Conservation (phyloP, 2,113 vertebrate genomes). For the Solenodon paradoxus region DNA sequence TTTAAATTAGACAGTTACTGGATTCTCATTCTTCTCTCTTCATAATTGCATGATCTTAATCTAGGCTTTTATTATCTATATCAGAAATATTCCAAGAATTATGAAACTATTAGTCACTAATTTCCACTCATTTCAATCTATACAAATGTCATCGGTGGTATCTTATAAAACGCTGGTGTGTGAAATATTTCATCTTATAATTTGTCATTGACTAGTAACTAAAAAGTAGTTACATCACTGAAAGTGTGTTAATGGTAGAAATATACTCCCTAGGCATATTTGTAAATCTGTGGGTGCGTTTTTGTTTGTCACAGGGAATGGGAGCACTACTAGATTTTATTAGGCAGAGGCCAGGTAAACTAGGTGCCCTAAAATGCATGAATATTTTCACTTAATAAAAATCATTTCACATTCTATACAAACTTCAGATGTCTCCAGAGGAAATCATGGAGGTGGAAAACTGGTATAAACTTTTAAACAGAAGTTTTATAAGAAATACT, state of each 20-base stretch:
- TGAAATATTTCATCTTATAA: neutral
- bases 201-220: constrained; percentile 12
- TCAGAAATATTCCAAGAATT: neutral
- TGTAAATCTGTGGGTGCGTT: neutral
- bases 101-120: neutral
- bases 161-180: neutral
- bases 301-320: neutral
- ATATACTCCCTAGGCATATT: neutral
- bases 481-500: neutral
- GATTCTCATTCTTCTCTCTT: constrained; percentile 2
- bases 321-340: neutral
- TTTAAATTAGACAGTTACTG: neutral
- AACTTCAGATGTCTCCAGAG: neutral
- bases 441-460: neutral
- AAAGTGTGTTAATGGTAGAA: neutral
- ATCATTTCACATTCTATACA: neutral
- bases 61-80: neutral
- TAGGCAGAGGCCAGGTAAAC: neutral
- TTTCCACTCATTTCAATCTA: neutral
- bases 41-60: neutral
- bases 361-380: neutral
- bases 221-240: neutral
- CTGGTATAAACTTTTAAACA: neutral
- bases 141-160: neutral
- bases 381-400: neutral